Conservation (phyloP, 2,797 vertebrate species). For the Macroramphosus scolopax region DNA sequence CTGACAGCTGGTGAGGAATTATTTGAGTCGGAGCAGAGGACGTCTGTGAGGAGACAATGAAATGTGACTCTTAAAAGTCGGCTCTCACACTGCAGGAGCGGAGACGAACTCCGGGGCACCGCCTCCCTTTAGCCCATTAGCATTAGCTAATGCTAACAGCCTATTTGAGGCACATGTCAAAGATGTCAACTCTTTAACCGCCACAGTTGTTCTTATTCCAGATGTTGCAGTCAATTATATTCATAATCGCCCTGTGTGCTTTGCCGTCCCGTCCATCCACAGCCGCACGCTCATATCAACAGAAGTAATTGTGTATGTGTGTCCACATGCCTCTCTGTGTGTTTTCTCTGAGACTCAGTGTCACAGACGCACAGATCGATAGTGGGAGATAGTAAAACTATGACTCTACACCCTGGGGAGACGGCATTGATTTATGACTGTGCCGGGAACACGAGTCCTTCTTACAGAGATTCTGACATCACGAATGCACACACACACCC, state of each 20-base stretch:
- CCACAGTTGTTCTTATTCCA: conserved; percentile 14
- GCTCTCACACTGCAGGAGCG: conserved; percentile 27
- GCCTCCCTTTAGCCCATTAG: not conserved
- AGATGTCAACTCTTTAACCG: no score
- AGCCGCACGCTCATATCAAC: not conserved
- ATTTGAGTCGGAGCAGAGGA: conserved; percentile 46
- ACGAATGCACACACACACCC: conserved; percentile 3
- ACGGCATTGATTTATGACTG: conserved; percentile 37
- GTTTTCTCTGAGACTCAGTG: conserved; percentile 10
- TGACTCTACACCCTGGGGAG: conserved; percentile 37
- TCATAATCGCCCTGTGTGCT: conserved; percentile 1
- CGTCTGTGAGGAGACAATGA: conserved; percentile 52
- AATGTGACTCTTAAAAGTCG: conserved; percentile 44
- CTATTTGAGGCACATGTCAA: conserved; percentile 28
- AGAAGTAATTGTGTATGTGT: not conserved
- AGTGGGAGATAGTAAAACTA: conserved; percentile 44
- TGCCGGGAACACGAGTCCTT: conserved; percentile 38
- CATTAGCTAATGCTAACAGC: no score
- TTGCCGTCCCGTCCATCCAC: not conserved
- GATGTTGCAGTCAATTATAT: conserved; percentile 18
- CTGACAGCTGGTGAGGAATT: conserved; percentile 64
- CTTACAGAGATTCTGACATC: conserved; percentile 22
- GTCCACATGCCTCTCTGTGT: not conserved
- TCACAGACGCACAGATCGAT: conserved; percentile 48
- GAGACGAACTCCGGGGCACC: conserved; percentile 26